Percentiles rank a stretch among this genome's conserved stretches.
These are phyloP conservation scores for Upupa epops DNA, from an alignment of 2,113 vertebrate species.

Conservation along the genomic window DNA sequence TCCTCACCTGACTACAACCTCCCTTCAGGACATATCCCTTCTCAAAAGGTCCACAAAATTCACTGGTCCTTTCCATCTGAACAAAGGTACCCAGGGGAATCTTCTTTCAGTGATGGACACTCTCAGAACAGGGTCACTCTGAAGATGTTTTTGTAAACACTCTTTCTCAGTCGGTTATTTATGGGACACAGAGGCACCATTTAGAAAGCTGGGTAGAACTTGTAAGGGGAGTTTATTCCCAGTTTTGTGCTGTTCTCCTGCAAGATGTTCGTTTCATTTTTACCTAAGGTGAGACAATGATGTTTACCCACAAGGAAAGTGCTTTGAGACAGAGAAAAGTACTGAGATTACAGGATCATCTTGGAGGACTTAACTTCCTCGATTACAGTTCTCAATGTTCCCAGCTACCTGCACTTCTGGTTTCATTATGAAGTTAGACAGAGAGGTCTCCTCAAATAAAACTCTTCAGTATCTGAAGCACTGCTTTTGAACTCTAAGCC, in stretches of 20 bases:
- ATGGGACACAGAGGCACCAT: not conserved
- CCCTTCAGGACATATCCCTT: conserved; percentile 8
- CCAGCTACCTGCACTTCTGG: not conserved
- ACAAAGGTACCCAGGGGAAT: not conserved
- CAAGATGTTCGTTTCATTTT: not conserved
- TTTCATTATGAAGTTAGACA: not conserved
- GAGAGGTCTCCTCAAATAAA: not conserved
- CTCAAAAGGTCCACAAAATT: conserved; percentile 36
- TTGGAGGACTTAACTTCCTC: not conserved
- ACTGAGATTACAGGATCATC: not conserved
- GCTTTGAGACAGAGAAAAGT: conserved; percentile 1
- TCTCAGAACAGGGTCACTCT: not conserved
- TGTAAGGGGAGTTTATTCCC: not conserved
- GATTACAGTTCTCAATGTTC: not conserved
- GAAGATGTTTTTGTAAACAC: not conserved
- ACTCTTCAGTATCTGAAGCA: not conserved
- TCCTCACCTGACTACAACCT: no score
- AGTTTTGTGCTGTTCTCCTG: not conserved
- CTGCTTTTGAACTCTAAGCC: not conserved
- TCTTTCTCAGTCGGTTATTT: not conserved
- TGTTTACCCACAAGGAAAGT: not conserved
- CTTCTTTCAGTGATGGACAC: not conserved
- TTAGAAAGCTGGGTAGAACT: not conserved
- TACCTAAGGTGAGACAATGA: not conserved
- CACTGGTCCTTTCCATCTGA: not conserved